Base-by-base conservation (phyloP, 2,113 vertebrate genomes). In the Stomatorhinus ivindoensis region DNA sequence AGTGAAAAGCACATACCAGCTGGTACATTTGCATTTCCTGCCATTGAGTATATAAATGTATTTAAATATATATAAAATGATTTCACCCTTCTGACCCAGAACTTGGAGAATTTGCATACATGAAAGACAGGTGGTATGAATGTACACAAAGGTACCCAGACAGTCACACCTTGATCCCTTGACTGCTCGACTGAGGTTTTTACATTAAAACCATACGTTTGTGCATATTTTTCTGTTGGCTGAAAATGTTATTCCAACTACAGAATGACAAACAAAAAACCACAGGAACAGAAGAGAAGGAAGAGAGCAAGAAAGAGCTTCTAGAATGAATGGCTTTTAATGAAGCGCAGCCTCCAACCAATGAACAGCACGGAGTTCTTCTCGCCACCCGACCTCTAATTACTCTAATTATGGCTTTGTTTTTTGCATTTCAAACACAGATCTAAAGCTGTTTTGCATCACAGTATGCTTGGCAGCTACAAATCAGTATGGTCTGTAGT, bases 321-420 rank as follows among this genome's bases (percentile, higher is more conserved):
- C 39, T 21, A 88, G 83, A 92, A 65, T 90, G 91, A 93, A 93
- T 90, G 85, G 92, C 24, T 86, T 89, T 87, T 93, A 92, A 93
- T 92, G 92, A 94, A 89, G 91, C 73, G 83, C 89, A 90, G 27
- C 89, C 91, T 91, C 91, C 91, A 93, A 91, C 90, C 51, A 61
- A 80, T 88, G 80, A 58, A 89, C 89, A 46, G 87, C 89, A 90
- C 61, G 19, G 50, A 65, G 91, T 90, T 91, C 86, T 83, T 92
- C 90, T 90, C 90, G 91, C 91, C 88, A 80, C 90, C 91, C 93
- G 91, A 93, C 91, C 87, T 86, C 90, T 93, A 93, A 95, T 95
- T 95, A 94, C 92, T 93, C 92, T 94, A 94, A 95, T 95, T 94
- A 94, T 93, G 86, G 87, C 89, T 91, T 91, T 90, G 53, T 65